These are phyloP conservation scores for Aphaenogaster ashmeadi DNA, from an alignment of 1,140 invertebrate species.

Conservation along the genomic window DNA sequence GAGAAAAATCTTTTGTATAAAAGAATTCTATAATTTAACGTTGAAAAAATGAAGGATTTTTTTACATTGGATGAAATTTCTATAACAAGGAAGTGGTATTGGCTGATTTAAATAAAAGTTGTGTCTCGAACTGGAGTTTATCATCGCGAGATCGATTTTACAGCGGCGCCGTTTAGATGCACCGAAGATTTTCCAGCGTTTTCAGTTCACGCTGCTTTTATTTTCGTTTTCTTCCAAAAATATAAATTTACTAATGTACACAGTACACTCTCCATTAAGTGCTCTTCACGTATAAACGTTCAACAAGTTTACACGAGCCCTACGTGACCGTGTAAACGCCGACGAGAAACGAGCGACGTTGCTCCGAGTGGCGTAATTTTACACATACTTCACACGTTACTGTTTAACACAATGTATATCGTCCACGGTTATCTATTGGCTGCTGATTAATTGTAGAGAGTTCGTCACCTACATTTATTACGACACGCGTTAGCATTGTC, in stretches of 20 bases:
- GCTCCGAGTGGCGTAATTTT: slow-evolving; percentile 43
- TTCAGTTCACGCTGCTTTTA: slow-evolving; percentile 49
- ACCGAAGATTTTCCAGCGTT: slow-evolving; percentile 25
- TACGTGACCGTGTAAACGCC: slow-evolving; percentile 63
- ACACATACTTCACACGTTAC: slow-evolving; percentile 63
- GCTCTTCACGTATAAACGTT: slow-evolving; percentile 66
- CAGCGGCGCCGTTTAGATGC: neutral
- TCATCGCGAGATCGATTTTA: slow-evolving; percentile 47
- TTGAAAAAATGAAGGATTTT: neutral
- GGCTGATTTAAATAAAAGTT: slow-evolving; percentile 61
- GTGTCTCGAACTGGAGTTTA: slow-evolving; percentile 52
- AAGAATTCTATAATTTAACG: neutral
- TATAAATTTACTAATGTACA: slow-evolving; percentile 85
- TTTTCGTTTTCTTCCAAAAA: slow-evolving; percentile 83
- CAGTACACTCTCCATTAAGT: slow-evolving; percentile 77
- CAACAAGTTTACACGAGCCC: slow-evolving; percentile 64
- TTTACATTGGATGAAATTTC: slow-evolving; percentile 6
- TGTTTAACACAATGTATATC: slow-evolving; percentile 44
- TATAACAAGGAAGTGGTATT: slow-evolving; percentile 68
- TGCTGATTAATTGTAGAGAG: slow-evolving; percentile 64
- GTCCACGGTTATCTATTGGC: slow-evolving; percentile 67
- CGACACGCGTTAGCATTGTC: slow-evolving; percentile 57
- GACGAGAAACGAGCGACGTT: slow-evolving; percentile 31
- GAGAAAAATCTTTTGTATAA: neutral
- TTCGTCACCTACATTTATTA: slow-evolving; percentile 78